Conservation (phyloP, 53 echinoderm and acorn worm species). For the Glandiceps talaboti region DNA sequence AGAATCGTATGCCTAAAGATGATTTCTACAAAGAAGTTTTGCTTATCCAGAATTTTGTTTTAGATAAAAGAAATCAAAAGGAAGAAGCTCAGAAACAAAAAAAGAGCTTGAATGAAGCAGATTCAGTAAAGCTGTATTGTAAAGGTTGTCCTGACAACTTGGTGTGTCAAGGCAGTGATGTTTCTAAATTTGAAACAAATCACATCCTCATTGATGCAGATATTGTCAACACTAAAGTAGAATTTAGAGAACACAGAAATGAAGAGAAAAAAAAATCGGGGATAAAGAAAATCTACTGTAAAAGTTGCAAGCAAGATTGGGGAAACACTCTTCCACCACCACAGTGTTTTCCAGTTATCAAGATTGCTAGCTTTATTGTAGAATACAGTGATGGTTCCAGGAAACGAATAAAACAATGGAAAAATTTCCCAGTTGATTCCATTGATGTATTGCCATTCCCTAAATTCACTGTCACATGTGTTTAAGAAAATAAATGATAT, state of each 20-base stretch:
- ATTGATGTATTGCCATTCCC: no score
- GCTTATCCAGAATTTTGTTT: slow-evolving; percentile 18
- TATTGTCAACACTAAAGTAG: background rate
- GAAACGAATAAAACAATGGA: background rate
- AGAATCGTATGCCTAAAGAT: slow-evolving; percentile 22
- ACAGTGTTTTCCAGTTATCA: background rate
- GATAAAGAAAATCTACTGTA: background rate
- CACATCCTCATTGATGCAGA: background rate
- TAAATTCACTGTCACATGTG: no score
- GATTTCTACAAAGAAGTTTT: slow-evolving; percentile 19
- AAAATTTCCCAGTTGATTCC: no score
- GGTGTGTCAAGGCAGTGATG: background rate
- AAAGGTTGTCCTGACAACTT: background rate
- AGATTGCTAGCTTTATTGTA: background rate
- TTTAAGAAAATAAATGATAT: no score
- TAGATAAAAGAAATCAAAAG: slow-evolving; percentile 9
- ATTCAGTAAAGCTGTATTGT: background rate
- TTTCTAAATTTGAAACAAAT: background rate
- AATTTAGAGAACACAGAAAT: background rate
- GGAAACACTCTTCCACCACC: background rate
- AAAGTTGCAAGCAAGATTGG: background rate
- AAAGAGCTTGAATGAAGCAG: background rate
- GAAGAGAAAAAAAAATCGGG: background rate
- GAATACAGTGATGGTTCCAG: background rate
- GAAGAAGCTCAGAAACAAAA: background rate